These are phyloP conservation scores for Dysmachus trigonus DNA, from an alignment of 2,888 invertebrate species.

Conservation along the genomic window DNA sequence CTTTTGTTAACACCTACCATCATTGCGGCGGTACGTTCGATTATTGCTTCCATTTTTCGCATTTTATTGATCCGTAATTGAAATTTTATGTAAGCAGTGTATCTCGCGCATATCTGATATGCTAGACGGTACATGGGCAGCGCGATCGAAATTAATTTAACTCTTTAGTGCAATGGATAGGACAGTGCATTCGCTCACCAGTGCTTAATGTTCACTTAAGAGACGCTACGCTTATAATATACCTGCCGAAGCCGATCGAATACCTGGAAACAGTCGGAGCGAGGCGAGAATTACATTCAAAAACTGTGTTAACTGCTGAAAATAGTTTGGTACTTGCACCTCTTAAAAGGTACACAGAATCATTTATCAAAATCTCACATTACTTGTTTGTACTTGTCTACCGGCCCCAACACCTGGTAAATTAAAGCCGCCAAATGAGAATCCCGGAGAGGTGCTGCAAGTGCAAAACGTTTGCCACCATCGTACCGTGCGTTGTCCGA, in stretches of 20 bases:
- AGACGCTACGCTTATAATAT: background rate
- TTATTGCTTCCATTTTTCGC: slow-evolving; percentile 30
- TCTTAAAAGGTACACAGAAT: slow-evolving; percentile 42
- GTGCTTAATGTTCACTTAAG: slow-evolving; percentile 16
- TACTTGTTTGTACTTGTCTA: slow-evolving; percentile 44
- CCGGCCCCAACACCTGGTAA: slow-evolving; percentile 42
- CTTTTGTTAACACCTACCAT: slow-evolving; percentile 23
- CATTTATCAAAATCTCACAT: slow-evolving; percentile 47
- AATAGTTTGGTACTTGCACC: slow-evolving; percentile 39
- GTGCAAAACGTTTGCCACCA: background rate
- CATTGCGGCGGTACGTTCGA: background rate
- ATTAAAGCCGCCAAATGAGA: slow-evolving; percentile 30
- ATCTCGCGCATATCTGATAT: slow-evolving; percentile 1
- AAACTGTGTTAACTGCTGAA: slow-evolving; percentile 39
- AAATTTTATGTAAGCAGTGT: slow-evolving; percentile 39
- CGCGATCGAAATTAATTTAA: slow-evolving; percentile 41
- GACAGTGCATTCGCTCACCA: slow-evolving; percentile 6
- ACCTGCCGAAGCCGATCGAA: background rate
- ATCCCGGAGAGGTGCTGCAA: background rate
- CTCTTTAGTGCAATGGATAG: slow-evolving; percentile 20
- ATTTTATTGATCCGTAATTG: slow-evolving; percentile 41
- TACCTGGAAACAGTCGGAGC: slow-evolving; percentile 32
- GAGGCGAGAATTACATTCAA: slow-evolving; percentile 40
- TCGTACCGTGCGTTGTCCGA: background rate
- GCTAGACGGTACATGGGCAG: slow-evolving; percentile 14